Percentiles rank a stretch among this genome's conserved stretches.
These are phyloP conservation scores for Menura novaehollandiae DNA, from an alignment of 2,113 vertebrate genomes.

Conservation along the genomic window DNA sequence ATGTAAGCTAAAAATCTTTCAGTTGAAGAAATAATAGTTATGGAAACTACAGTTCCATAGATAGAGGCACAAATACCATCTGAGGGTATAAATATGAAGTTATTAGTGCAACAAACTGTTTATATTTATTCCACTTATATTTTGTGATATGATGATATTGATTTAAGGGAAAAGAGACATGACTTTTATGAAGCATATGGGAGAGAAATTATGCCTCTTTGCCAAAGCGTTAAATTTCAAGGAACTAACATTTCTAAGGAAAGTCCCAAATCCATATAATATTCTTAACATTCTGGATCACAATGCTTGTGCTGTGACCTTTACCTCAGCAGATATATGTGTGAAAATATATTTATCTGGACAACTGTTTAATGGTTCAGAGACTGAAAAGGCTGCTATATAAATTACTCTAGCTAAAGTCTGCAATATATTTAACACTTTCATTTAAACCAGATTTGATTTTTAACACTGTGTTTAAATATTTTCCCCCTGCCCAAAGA, in stretches of 20 bases:
- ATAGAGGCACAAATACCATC: not conserved
- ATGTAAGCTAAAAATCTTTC: not conserved
- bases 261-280: not conserved
- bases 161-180: not conserved
- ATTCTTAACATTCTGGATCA: not conserved
- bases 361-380: slow-evolving; percentile 10
- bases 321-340: slow-evolving; percentile 17
- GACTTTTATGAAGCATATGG: not conserved
- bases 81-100: not conserved
- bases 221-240: not conserved
- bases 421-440: not conserved
- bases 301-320: slow-evolving; percentile 2
- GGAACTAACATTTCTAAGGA: not conserved
- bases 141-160: not conserved
- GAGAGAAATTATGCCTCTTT: not conserved
- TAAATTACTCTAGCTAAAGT: not conserved
- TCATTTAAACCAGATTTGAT: not conserved
- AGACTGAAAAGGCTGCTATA: not conserved
- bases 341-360: slow-evolving; percentile 6
- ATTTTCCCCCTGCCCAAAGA: not conserved
- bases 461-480: slow-evolving; percentile 1
- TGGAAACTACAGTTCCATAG: not conserved
- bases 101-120: not conserved
- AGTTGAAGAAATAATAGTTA: not conserved
- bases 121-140: not conserved